These are phyloP conservation scores for Rhinatrema bivittatum DNA, from an alignment of 2,797 vertebrate species.

Conservation along the genomic window DNA sequence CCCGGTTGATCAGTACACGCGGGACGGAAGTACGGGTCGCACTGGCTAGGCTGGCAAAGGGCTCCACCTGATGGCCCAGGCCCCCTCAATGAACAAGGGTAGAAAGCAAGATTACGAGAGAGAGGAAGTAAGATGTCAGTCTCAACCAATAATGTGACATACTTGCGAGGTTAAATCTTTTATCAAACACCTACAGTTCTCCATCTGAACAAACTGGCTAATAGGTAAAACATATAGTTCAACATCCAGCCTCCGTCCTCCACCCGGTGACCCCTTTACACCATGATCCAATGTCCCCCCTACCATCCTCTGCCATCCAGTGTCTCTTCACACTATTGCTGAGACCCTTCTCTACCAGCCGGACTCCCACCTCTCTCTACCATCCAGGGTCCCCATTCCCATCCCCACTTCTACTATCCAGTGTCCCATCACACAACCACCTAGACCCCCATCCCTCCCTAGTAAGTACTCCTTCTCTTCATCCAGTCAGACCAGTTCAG, in stretches of 20 bases:
- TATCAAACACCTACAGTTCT: neutral
- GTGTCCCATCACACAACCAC: too few relatives aligned
- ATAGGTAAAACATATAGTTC: neutral
- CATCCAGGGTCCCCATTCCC: too few relatives aligned
- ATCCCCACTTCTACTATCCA: too few relatives aligned
- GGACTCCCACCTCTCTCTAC: neutral
- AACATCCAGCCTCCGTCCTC: neutral
- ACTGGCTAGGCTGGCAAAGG: constrained; percentile 83
- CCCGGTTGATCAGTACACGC: constrained; percentile 83
- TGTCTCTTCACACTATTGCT: too few relatives aligned
- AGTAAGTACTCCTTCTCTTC: too few relatives aligned
- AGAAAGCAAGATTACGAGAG: neutral
- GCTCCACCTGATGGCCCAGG: constrained; percentile 72
- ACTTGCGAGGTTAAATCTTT: neutral
- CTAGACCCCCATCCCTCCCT: too few relatives aligned
- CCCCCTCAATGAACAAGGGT: neutral
- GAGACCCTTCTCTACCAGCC: too few relatives aligned
- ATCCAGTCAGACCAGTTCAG: too few relatives aligned
- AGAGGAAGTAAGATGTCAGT: neutral
- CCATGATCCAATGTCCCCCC: neutral
- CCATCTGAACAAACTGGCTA: neutral
- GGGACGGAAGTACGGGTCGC: constrained; percentile 65
- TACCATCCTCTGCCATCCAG: neutral
- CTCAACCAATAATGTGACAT: neutral
- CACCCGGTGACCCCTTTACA: neutral